phyloP scores from a whole-genome alignment of 2,888 invertebrate species.

The Apamea sordens region DNA sequence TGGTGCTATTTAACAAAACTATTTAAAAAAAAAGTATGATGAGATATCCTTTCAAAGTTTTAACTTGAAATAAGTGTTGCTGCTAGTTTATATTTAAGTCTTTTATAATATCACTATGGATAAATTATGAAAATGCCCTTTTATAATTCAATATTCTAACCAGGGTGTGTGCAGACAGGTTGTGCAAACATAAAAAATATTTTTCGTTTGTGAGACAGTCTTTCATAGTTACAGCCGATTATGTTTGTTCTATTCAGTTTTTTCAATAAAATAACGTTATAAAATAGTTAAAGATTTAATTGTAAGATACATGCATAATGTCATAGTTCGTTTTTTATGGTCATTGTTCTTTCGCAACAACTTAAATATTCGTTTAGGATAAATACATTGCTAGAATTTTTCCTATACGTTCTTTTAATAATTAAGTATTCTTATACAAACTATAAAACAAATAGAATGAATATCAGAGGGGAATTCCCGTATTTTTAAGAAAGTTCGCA shows the following conservation, averaged over 20 bases:
- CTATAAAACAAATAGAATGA: background rate
- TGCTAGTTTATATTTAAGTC: no score
- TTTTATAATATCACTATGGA: no score
- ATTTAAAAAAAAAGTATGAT: no score
- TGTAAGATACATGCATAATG: background rate
- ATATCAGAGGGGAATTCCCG: background rate
- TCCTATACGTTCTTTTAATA: background rate
- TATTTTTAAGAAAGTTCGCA: no score
- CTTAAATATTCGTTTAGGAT: background rate
- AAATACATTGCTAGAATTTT: background rate
- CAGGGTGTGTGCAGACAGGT: no score
- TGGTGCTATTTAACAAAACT: no score
- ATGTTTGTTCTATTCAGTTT: background rate
- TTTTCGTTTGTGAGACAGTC: background rate
- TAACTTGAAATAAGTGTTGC: no score
- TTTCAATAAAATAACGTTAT: background rate
- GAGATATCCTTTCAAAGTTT: no score
- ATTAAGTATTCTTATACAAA: background rate
- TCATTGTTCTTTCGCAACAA: background rate
- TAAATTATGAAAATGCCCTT: no score
- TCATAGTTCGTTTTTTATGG: no score
- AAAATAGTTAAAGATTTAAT: background rate
- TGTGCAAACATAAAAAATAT: background rate
- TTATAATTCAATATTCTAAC: no score
- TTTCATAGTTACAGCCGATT: background rate